These are phyloP conservation scores for Agonopterix heracliana DNA, from an alignment of 2,888 invertebrate genomes.

Conservation along the genomic window DNA sequence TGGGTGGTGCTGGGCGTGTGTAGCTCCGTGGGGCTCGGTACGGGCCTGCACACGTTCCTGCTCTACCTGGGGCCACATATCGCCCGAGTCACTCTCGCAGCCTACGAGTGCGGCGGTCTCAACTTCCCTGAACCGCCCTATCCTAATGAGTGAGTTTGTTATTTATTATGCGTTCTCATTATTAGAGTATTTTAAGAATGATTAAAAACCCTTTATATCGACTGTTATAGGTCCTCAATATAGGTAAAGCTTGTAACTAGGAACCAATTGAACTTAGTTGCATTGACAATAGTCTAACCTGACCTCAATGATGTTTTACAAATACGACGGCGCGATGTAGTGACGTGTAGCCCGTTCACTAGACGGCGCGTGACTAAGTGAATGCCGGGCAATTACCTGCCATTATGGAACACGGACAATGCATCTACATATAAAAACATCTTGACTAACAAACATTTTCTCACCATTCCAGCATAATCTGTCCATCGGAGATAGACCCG, in stretches of 20 bases:
- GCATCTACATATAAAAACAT: too few relatives aligned
- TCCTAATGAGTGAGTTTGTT: constrained; percentile 88
- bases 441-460: background rate
- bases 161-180: background rate
- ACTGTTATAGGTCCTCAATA: too few relatives aligned
- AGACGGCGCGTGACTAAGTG: too few relatives aligned
- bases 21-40: constrained; percentile 98
- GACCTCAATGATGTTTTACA: too few relatives aligned
- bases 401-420: too few relatives aligned
- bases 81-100: constrained; percentile 97
- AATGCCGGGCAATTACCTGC: too few relatives aligned
- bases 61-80: constrained; percentile 99
- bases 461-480: constrained; percentile 85
- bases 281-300: too few relatives aligned
- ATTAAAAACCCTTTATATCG: too few relatives aligned
- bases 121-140: constrained; percentile 99
- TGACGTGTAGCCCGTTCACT: too few relatives aligned
- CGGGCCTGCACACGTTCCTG: constrained; percentile 98
- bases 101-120: constrained; percentile 96
- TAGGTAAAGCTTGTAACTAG: too few relatives aligned
- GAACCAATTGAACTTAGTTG: too few relatives aligned
- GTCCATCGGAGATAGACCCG: constrained; percentile 84
- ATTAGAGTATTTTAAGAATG: background rate
- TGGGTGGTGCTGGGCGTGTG: constrained; percentile 96
- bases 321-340: too few relatives aligned